Percentiles rank a stretch among this genome's conserved stretches.
Evolutionary conservation across 2,797 vertebrate species (phyloP).

Genomic region (Chelon labrosus): DNA sequence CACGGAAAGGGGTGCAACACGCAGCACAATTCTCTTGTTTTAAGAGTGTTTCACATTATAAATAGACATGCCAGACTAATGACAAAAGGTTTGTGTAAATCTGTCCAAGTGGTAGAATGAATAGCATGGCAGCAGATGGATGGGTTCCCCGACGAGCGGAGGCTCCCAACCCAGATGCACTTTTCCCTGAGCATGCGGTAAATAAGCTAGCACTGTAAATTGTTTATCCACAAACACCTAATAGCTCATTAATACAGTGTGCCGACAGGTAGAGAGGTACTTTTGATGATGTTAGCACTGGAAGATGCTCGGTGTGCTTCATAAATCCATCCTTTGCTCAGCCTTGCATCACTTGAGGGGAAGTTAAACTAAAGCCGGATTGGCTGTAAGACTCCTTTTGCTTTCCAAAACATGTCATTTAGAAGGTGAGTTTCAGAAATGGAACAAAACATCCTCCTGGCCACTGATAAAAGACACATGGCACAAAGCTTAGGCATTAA

Average conservation of each 20-base stretch:
- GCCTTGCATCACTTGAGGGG: conserved; percentile 54
- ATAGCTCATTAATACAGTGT: conserved; percentile 83
- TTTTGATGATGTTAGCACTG: conserved; percentile 81
- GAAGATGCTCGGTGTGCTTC: conserved; percentile 70
- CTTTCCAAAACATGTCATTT: conserved; percentile 68
- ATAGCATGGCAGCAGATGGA: conserved; percentile 81
- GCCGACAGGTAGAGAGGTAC: conserved; percentile 72
- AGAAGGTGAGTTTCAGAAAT: conserved; percentile 65
- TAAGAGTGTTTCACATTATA: conserved; percentile 74
- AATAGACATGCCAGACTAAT: conserved; percentile 80
- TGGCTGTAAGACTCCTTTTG: conserved; percentile 53
- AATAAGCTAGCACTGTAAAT: conserved; percentile 80
- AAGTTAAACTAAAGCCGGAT: conserved; percentile 60
- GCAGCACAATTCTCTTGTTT: conserved; percentile 59
- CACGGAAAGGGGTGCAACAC: conserved; percentile 9
- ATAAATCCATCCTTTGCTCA: conserved; percentile 75
- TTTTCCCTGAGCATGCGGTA: conserved; percentile 75
- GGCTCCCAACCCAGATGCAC: conserved; percentile 76
- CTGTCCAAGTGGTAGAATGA: conserved; percentile 75
- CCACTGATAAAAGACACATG: conserved; percentile 65
- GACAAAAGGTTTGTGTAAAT: conserved; percentile 84
- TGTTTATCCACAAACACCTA: conserved; percentile 80
- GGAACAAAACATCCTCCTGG: conserved; percentile 73
- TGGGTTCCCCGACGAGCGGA: conserved; percentile 68
- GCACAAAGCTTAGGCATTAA: conserved; percentile 59